A percentile compares a stretch with the other conserved stretches of the same genome.
phyloP scores from a whole-genome alignment of 1,140 invertebrate species.

The Oryctes rhinoceros region DNA sequence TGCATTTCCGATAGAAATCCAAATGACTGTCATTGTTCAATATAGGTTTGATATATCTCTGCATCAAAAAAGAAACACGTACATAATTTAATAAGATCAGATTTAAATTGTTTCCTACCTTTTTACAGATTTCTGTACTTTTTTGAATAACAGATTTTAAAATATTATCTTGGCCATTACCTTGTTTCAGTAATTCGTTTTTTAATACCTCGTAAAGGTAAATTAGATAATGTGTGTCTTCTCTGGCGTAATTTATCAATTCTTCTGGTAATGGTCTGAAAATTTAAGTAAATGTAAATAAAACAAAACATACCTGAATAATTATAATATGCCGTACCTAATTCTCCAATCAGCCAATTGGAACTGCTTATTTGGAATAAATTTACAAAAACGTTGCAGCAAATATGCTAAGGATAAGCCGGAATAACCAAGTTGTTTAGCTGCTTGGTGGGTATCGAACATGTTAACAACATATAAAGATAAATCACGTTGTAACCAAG shows the following conservation, averaged over 20 bases:
- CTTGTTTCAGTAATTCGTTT: conserved; percentile 78
- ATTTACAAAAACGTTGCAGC: conserved; percentile 79
- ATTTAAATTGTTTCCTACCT: conserved; percentile 54
- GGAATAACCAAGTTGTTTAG: conserved; percentile 76
- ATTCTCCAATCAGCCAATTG: conserved; percentile 98
- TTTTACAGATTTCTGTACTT: conserved; percentile 78
- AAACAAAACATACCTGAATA: background rate
- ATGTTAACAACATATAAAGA: conserved; percentile 96
- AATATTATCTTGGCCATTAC: conserved; percentile 75
- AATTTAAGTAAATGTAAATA: conserved; percentile 44
- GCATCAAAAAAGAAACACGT: background rate
- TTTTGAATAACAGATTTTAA: conserved; percentile 74
- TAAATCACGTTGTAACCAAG: conserved; percentile 96
- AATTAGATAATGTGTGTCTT: conserved; percentile 95
- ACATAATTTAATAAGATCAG: no score
- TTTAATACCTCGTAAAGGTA: conserved; percentile 89
- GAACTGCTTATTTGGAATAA: conserved; percentile 87
- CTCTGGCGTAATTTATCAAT: conserved; percentile 87
- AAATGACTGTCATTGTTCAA: conserved; percentile 78
- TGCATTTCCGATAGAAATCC: conserved; percentile 78
- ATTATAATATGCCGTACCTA: conserved; percentile 61
- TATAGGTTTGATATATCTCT: conserved; percentile 84
- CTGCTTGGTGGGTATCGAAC: conserved; percentile 95
- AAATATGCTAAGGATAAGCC: conserved; percentile 82
- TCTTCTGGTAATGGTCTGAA: conserved; percentile 83